phyloP scores from a whole-genome alignment of 2,888 invertebrate species.

The Colletes collaris region DNA sequence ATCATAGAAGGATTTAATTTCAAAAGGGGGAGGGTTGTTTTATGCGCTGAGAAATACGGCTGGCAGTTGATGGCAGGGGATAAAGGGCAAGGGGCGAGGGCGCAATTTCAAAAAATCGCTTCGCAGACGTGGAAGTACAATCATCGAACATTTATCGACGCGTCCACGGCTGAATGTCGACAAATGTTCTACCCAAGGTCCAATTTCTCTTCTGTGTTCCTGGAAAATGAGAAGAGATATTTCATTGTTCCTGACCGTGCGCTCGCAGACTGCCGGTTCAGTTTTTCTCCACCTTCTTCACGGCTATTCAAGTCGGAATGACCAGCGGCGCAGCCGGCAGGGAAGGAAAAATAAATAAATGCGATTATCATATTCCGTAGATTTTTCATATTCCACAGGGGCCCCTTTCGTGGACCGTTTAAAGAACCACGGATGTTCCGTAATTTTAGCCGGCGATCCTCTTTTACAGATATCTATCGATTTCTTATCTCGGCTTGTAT shows the following conservation, averaged over 20 bases:
- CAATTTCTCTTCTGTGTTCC: constrained; percentile 57
- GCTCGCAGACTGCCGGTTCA: constrained; percentile 43
- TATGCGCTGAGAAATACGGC: too few relatives aligned
- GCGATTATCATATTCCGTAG: constrained; percentile 75
- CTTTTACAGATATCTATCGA: constrained; percentile 68
- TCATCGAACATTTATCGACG: constrained; percentile 23
- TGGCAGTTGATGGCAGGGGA: too few relatives aligned
- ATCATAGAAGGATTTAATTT: not conserved
- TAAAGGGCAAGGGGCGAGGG: not conserved
- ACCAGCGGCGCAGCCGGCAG: constrained; percentile 27
- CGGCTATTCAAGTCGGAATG: constrained; percentile 63
- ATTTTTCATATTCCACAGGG: constrained; percentile 73
- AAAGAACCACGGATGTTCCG: constrained; percentile 29
- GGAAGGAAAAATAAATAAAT: constrained; percentile 58
- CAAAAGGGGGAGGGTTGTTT: too few relatives aligned
- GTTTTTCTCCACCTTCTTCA: constrained; percentile 31
- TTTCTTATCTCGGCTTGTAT: constrained; percentile 69
- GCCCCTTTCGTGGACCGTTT: constrained; percentile 29
- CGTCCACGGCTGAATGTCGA: constrained; percentile 32
- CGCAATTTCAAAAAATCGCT: constrained; percentile 13
- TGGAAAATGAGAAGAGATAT: constrained; percentile 65
- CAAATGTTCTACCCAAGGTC: constrained; percentile 34
- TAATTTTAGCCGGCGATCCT: constrained; percentile 69
- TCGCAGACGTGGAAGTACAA: not conserved
- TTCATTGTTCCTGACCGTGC: constrained; percentile 60